Evolutionary conservation across 2,113 vertebrate species (phyloP).

Genomic region (Gymnarchus niloticus): DNA sequence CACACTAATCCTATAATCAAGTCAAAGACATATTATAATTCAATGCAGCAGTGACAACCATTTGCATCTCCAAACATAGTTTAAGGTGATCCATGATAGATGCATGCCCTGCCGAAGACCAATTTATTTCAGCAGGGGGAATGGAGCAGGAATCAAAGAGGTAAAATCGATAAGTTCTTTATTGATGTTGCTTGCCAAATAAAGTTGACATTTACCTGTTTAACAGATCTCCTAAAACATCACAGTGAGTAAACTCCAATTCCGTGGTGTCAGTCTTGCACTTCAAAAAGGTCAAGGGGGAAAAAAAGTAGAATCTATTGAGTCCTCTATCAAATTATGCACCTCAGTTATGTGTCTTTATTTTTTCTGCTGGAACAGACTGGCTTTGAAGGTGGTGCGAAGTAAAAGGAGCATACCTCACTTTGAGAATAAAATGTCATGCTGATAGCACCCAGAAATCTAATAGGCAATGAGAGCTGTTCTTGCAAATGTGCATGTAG

Average conservation of each 20-base stretch:
- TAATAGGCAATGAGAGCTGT: constrained; percentile 53
- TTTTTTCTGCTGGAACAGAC: constrained; percentile 45
- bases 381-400: constrained; percentile 53
- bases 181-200: constrained; percentile 57
- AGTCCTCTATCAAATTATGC: constrained; percentile 31
- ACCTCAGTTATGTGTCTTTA: neutral
- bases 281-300: constrained; percentile 37
- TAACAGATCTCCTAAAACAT: constrained; percentile 57
- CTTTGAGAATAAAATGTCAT: constrained; percentile 52
- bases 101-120: constrained; percentile 47
- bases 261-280: constrained; percentile 31
- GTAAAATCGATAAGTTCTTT: constrained; percentile 54
- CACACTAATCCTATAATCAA: constrained; percentile 51
- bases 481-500: constrained; percentile 55
- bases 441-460: constrained; percentile 61
- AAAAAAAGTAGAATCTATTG: neutral
- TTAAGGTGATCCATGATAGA: constrained; percentile 56
- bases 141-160: constrained; percentile 50
- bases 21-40: constrained; percentile 57
- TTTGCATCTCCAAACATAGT: constrained; percentile 56
- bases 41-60: constrained; percentile 50
- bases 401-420: constrained; percentile 55
- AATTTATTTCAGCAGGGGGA: constrained; percentile 49
- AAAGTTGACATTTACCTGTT: constrained; percentile 62
- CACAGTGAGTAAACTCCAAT: constrained; percentile 49